A percentile compares a stretch with the other conserved stretches of the same genome.
phyloP scores from a whole-genome alignment of 2,113 vertebrate species.

The Salminus brasiliensis region DNA sequence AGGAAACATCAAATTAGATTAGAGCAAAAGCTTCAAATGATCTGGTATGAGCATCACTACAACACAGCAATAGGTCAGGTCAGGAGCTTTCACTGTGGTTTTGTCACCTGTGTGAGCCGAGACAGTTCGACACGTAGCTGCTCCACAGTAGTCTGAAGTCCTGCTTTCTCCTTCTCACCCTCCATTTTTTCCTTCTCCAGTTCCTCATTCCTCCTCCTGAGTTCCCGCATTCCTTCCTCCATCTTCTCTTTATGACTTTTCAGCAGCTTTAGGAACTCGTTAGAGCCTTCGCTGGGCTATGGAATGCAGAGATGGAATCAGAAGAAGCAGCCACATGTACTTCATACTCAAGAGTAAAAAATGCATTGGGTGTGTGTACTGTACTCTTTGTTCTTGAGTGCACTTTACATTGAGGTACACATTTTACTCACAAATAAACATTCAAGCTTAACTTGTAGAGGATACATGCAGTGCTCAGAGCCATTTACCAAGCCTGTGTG shows the following conservation, averaged over 20 bases:
- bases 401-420: not conserved
- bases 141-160: constrained; percentile 65
- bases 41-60: no score
- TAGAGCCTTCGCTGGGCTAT: constrained; percentile 71
- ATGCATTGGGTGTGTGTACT: not conserved
- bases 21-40: no score
- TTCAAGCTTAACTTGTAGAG: not conserved
- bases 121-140: constrained; percentile 65
- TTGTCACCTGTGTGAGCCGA: constrained; percentile 68
- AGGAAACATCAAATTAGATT: no score
- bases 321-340: not conserved
- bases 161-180: constrained; percentile 65
- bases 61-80: no score
- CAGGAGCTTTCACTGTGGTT: no score
- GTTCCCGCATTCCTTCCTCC: constrained; percentile 71
- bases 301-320: constrained; percentile 14
- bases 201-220: constrained; percentile 73
- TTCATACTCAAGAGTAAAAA: not conserved
- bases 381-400: not conserved
- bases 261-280: constrained; percentile 73
- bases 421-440: not conserved
- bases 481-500: not conserved
- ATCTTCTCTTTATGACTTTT: constrained; percentile 78
- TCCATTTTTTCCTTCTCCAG: constrained; percentile 68
- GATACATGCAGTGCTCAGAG: not conserved